Conservation (phyloP, 2,888 invertebrate species). For the Pterobdella sp. region DNA sequence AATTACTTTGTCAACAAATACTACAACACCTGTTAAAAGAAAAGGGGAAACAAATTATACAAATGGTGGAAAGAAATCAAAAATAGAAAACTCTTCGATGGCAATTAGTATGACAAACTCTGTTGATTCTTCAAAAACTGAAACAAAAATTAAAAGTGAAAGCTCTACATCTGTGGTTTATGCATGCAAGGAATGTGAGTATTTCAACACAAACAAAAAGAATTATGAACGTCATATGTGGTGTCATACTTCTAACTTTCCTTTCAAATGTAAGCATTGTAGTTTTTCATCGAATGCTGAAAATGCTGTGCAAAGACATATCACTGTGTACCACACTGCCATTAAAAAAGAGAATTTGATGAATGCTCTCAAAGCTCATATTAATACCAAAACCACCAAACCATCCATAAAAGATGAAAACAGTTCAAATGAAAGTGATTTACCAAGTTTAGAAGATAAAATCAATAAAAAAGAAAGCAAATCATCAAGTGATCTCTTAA, state of each 20-base stretch:
- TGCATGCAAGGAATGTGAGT: slow-evolving; percentile 30
- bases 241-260: slow-evolving; percentile 22
- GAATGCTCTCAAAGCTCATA: neutral
- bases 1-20: neutral
- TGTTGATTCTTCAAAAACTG: neutral
- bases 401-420: neutral
- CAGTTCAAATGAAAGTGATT: neutral
- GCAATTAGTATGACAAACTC: neutral
- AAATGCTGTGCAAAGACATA: slow-evolving; percentile 26
- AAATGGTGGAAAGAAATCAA: slow-evolving; percentile 1
- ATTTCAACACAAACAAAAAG: slow-evolving; percentile 21
- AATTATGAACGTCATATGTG: slow-evolving; percentile 30
- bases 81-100: neutral
- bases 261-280: slow-evolving; percentile 30
- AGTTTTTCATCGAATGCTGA: slow-evolving; percentile 30
- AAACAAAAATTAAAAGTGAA: too few relatives aligned
- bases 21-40: neutral
- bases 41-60: neutral
- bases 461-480: neutral
- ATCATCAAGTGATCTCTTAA: neutral
- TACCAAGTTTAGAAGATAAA: too few relatives aligned
- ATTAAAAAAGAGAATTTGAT: neutral
- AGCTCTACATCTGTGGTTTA: neutral
- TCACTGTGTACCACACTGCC: slow-evolving; percentile 24
- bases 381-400: neutral